Conservation (phyloP, 2,113 vertebrate species). For the Phasianus colchicus region DNA sequence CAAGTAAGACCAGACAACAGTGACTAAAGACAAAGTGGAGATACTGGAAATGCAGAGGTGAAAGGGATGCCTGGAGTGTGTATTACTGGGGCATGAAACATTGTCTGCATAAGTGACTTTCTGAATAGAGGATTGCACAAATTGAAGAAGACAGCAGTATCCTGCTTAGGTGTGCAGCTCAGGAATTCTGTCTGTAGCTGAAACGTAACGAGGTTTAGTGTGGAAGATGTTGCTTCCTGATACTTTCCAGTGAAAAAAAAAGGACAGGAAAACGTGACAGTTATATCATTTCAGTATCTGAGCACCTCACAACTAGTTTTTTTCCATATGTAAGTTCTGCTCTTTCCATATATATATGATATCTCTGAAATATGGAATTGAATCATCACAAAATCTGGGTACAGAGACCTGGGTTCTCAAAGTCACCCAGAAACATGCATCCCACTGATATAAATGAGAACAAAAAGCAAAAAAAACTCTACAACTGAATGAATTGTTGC, state of each 20-base stretch:
- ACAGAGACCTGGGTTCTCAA: neutral
- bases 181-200: neutral
- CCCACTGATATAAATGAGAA: neutral
- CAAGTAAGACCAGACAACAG: neutral
- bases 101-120: neutral
- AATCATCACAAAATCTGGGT: neutral
- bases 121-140: neutral
- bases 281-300: neutral
- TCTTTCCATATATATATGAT: neutral
- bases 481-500: neutral
- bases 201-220: neutral
- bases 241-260: neutral
- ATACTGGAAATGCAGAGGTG: neutral
- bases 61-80: neutral
- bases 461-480: neutral
- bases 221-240: neutral
- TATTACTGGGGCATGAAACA: neutral
- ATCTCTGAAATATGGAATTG: neutral
- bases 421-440: neutral
- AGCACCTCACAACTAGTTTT: neutral
- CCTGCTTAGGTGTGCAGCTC: neutral
- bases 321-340: neutral
- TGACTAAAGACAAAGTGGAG: neutral
- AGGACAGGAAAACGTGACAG: neutral
- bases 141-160: neutral